These are phyloP conservation scores for Pongo abelii DNA, from an alignment of 2,113 vertebrate species.

Conservation along the genomic window DNA sequence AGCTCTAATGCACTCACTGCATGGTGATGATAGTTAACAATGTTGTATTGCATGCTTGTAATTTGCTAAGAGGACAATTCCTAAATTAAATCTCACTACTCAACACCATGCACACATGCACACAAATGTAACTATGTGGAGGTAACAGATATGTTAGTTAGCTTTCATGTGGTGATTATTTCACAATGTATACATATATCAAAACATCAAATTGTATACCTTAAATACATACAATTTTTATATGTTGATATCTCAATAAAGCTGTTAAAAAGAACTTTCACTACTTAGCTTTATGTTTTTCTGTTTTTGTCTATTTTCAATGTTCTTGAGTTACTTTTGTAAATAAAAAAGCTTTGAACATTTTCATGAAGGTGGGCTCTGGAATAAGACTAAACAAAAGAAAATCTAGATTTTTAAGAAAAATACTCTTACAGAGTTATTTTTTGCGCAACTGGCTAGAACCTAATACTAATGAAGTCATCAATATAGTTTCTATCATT, in stretches of 20 bases:
- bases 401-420: not conserved
- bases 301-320: not conserved
- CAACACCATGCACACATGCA: too few relatives aligned
- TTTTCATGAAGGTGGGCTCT: slow-evolving; percentile 21
- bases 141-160: not conserved
- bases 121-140: not conserved
- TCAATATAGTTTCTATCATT: not conserved
- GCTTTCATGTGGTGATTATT: not conserved
- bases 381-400: slow-evolving; percentile 32
- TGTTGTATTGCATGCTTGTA: not conserved
- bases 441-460: slow-evolving; percentile 4
- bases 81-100: not conserved
- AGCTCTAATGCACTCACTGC: not conserved
- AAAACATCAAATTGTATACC: not conserved
- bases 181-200: not conserved
- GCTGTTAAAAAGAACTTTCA: slow-evolving; percentile 12
- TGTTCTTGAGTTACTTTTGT: slow-evolving; percentile 3
- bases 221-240: not conserved
- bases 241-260: not conserved
- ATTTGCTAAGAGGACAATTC: not conserved
- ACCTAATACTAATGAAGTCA: not conserved
- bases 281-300: not conserved
- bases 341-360: not conserved
- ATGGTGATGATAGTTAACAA: not conserved
- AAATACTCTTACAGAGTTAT: not conserved